Percentiles rank a stretch among this genome's conserved stretches.
Evolutionary conservation across 2,888 invertebrate genomes (phyloP).

Genomic region (Eupeodes luniger): DNA sequence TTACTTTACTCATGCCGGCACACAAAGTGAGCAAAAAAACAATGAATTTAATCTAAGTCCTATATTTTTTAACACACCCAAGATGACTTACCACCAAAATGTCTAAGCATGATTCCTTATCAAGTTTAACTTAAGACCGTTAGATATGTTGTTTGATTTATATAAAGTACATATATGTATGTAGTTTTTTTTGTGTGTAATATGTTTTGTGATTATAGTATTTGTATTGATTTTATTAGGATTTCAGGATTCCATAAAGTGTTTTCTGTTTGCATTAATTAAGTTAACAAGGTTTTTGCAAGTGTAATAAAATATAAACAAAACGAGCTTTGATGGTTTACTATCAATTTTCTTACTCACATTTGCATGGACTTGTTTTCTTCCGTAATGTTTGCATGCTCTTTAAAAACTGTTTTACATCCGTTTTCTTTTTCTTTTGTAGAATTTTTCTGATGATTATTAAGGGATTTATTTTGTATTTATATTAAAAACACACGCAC

Average conservation of each 20-base stretch:
- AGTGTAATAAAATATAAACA: conserved; percentile 44
- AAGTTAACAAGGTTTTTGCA: neutral
- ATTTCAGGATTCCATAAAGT: neutral
- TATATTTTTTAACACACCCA: conserved; percentile 9
- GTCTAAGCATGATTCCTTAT: conserved; percentile 54
- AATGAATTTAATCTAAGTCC: conserved; percentile 2
- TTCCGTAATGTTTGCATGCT: conserved; percentile 96
- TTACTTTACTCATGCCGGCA: neutral
- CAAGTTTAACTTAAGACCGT: conserved; percentile 28
- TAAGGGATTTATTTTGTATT: conserved; percentile 41
- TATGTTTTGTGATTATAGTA: conserved; percentile 40
- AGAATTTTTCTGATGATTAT: conserved; percentile 35
- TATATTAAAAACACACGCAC: neutral
- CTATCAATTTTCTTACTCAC: conserved; percentile 87
- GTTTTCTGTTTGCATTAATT: neutral
- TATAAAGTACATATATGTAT: conserved; percentile 7
- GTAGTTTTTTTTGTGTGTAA: conserved; percentile 31
- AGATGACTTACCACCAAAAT: conserved; percentile 62
- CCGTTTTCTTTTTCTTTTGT: conserved; percentile 77
- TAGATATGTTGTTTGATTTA: neutral
- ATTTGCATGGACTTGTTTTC: conserved; percentile 97
- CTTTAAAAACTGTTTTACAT: conserved; percentile 81
- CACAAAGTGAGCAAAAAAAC: neutral
- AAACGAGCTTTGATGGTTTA: conserved; percentile 48
- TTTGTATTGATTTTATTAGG: conserved; percentile 18